Base-by-base conservation (phyloP, 2,797 vertebrate species). In the Momotus momota region DNA sequence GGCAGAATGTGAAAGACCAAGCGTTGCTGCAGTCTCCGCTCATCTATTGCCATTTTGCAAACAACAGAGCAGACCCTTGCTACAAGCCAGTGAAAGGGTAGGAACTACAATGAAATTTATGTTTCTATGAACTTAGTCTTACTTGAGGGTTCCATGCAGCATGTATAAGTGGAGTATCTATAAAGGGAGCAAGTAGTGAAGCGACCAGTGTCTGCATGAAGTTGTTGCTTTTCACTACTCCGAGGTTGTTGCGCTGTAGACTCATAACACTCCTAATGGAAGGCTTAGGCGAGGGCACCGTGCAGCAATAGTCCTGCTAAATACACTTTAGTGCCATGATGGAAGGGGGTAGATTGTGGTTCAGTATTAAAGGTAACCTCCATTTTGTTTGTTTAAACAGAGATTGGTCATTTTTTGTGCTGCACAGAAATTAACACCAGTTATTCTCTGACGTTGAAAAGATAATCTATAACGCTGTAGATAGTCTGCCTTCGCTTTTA, bases 41-140 rank as follows among this genome's bases (percentile, higher is more conserved):
- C 41, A 92, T 99, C 62, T 99, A 98, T 94, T 98, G 98, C 92
- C 98, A 98, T 96, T 98, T 99, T 95, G 96, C 97, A 81, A 95
- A 97, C 27, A 94, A 88, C 6, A 61, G 95, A 35, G 95, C 94
- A 58, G 95, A 97, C 48, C 60, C 95, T 7, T 92, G 93, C 60
- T 99, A 99, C 78, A 83, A 94, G 94, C 98, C 97, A 11, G 96
- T 98, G n/a, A 98, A 88, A 66, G 97, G 98, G 60, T 98, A 98
- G 98, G 97, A 98, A 72, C 94, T 99, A 98, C 97, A 98, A 98
- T 83, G 98, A 99, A 58, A 97, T 99, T 18, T 97, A 98, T 92
- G 97, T 98, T 38, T 96, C 98, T 72, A 97, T 99, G 98, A 98
- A 97, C 96, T 97, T 98, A 21, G 97, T 98, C 67, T 93, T 99